These are phyloP conservation scores for Parauchenoglanis punctatus DNA, from an alignment of 2,797 vertebrate species.

Conservation along the genomic window DNA sequence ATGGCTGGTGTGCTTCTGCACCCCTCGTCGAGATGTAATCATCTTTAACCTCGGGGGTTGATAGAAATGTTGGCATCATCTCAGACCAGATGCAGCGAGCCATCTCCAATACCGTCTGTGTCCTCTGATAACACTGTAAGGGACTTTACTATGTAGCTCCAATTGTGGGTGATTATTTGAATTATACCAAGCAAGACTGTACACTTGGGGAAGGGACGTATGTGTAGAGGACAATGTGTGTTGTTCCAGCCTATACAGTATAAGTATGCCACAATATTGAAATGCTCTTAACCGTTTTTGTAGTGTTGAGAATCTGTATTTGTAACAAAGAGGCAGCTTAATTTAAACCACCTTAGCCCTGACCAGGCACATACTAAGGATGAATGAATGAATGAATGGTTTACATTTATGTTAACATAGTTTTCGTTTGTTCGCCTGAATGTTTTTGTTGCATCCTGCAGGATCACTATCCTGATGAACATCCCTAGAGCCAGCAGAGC, in stretches of 20 bases:
- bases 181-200: conserved; percentile 28
- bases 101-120: conserved; percentile 31
- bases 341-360: not conserved
- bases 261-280: not conserved
- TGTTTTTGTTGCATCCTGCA: not conserved
- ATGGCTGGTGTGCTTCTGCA: conserved; percentile 35
- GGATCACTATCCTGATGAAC: not conserved
- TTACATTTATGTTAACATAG: not conserved
- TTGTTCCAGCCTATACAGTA: not conserved
- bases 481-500: not conserved
- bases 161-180: conserved; percentile 45
- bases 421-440: not conserved
- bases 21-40: conserved; percentile 53
- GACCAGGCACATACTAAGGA: not conserved
- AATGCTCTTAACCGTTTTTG: not conserved
- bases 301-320: not conserved
- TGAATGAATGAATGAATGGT: not conserved
- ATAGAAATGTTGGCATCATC: conserved; percentile 34
- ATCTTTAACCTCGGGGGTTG: conserved; percentile 45
- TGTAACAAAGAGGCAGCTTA: not conserved
- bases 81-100: conserved; percentile 27
- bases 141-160: conserved; percentile 11
- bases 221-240: not conserved
- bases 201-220: conserved; percentile 2
- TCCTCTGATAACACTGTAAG: conserved; percentile 32